Evolutionary conservation across 2,797 vertebrate species (phyloP).

Genomic region (Selene dorsalis): DNA sequence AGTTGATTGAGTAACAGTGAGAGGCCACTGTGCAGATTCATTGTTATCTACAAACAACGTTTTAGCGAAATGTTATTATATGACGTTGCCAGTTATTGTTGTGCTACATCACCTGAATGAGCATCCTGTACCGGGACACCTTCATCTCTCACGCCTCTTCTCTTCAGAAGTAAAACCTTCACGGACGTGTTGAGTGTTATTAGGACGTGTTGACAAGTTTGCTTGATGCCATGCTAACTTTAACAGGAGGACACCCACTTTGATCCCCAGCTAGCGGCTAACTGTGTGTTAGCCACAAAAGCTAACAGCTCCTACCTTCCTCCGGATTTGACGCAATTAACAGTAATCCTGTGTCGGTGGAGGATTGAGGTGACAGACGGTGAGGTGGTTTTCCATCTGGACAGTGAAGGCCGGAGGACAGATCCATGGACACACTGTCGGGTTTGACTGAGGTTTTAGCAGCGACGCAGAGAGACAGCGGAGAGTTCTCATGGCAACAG

Average conservation of each 20-base stretch:
- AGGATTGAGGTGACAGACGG: constrained; percentile 23
- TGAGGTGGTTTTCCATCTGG: constrained; percentile 40
- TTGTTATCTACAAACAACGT: not conserved
- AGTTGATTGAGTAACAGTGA: not conserved
- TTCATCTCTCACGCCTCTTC: not conserved
- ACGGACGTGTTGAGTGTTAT: not conserved
- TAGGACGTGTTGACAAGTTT: not conserved
- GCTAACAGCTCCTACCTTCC: constrained; percentile 25
- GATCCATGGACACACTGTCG: not conserved
- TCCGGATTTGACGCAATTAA: not conserved
- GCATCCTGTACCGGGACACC: not conserved
- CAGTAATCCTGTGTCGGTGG: not conserved
- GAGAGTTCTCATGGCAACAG: constrained; percentile 38
- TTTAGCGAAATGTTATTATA: not conserved
- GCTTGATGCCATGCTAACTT: not conserved
- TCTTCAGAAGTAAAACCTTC: not conserved
- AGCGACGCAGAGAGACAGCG: constrained; percentile 5
- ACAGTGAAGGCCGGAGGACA: not conserved
- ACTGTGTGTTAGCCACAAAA: not conserved
- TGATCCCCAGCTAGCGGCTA: not conserved
- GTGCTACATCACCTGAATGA: not conserved
- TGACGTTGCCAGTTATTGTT: not conserved
- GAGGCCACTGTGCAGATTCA: not conserved
- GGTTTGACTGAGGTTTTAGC: not conserved
- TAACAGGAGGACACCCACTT: not conserved